A percentile compares a stretch with the other conserved stretches of the same genome.
These are phyloP conservation scores for Pocillopora verrucosa DNA, from an alignment of 64 coral and sea anemone genomes.

Conservation along the genomic window DNA sequence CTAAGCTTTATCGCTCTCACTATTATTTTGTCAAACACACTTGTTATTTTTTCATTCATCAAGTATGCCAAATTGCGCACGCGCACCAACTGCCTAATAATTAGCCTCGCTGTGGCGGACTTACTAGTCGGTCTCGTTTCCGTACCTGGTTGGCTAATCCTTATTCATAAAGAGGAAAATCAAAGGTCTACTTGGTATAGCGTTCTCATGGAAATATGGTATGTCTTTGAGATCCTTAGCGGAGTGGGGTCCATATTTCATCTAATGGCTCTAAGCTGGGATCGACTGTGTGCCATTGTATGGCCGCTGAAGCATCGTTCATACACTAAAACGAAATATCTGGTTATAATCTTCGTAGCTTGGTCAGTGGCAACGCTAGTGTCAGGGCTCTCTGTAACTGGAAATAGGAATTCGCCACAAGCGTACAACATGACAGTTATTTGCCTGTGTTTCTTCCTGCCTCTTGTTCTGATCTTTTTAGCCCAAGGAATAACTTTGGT, in stretches of 20 bases:
- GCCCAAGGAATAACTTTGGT: conserved; percentile 52
- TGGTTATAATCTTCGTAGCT: conserved; percentile 38
- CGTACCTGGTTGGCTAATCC: conserved; percentile 54
- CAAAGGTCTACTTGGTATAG: conserved; percentile 17
- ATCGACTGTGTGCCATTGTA: conserved; percentile 75
- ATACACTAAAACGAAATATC: conserved; percentile 60
- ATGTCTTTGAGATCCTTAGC: conserved; percentile 71
- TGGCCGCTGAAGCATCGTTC: conserved; percentile 79
- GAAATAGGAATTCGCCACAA: conserved; percentile 52
- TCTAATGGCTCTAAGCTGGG: conserved; percentile 80
- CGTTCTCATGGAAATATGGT: conserved; percentile 54
- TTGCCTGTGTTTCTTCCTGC: conserved; percentile 71
- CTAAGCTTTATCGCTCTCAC: background rate
- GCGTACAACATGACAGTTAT: conserved; percentile 75
- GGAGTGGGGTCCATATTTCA: conserved; percentile 83
- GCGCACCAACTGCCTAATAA: conserved; percentile 64
- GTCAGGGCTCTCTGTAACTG: conserved; percentile 48
- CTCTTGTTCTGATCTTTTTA: conserved; percentile 45
- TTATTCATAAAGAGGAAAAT: conserved; percentile 51
- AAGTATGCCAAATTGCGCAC: conserved; percentile 19
- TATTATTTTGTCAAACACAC: conserved; percentile 7
- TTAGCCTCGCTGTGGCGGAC: conserved; percentile 69
- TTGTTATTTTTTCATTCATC: conserved; percentile 12
- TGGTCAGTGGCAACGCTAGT: conserved; percentile 53
- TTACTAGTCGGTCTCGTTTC: conserved; percentile 66